These are phyloP conservation scores for Rhinophrynus dorsalis DNA, from an alignment of 2,797 vertebrate species.

Conservation along the genomic window DNA sequence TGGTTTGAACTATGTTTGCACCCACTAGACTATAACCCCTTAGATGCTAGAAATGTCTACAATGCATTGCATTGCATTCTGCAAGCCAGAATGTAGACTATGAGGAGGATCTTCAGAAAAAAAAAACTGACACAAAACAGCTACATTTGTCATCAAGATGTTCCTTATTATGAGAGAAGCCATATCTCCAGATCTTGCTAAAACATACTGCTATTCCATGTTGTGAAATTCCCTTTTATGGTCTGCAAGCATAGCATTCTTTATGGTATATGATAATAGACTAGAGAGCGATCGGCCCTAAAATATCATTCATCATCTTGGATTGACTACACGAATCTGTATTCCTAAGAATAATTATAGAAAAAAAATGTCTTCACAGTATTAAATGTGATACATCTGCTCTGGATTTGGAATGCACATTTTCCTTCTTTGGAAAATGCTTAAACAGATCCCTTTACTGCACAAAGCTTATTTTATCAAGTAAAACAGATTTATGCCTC, in stretches of 20 bases:
- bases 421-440: too few relatives aligned
- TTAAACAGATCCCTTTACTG: too few relatives aligned
- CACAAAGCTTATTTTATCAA: too few relatives aligned
- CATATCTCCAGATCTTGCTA: background rate
- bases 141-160: background rate
- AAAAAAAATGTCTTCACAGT: background rate
- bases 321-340: background rate
- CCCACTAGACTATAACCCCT: too few relatives aligned
- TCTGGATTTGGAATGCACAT: too few relatives aligned
- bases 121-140: constrained; percentile 13
- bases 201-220: background rate
- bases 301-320: background rate
- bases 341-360: background rate
- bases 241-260: background rate
- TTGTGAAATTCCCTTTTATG: constrained; percentile 28
- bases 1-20: too few relatives aligned
- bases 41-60: too few relatives aligned
- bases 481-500: too few relatives aligned
- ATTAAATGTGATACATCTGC: background rate
- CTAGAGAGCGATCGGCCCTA: background rate
- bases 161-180: background rate
- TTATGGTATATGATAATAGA: background rate
- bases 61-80: too few relatives aligned
- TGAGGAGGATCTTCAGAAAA: too few relatives aligned
- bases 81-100: too few relatives aligned